phyloP scores from a whole-genome alignment of 92 coral and sea anemone genomes.

The Palythoa grandiflora region DNA sequence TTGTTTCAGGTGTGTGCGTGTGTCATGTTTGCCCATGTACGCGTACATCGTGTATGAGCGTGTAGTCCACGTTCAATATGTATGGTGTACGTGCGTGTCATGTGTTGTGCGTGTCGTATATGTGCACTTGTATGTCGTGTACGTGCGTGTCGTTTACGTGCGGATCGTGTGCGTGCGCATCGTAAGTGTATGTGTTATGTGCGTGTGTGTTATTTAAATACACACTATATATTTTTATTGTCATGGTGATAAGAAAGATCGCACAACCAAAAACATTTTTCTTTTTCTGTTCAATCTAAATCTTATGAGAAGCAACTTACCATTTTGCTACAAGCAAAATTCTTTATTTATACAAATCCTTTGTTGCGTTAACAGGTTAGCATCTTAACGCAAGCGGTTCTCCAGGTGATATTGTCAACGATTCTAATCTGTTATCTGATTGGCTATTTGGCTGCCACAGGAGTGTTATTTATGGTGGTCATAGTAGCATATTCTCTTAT shows the following conservation, averaged over 20 bases:
- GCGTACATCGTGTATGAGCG: neutral
- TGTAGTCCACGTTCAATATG: neutral
- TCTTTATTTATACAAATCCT: neutral
- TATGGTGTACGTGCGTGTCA: neutral
- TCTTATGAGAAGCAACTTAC: neutral
- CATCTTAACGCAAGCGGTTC: slow-evolving; percentile 52
- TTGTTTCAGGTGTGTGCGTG: slow-evolving; percentile 23
- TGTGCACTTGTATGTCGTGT: neutral
- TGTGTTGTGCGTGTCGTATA: neutral
- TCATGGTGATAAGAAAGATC: neutral
- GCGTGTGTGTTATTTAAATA: neutral
- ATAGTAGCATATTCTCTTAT: slow-evolving; percentile 59
- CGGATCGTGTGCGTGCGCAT: neutral
- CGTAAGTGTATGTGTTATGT: neutral
- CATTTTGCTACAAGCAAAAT: neutral
- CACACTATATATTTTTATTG: neutral
- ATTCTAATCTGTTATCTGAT: slow-evolving; percentile 67
- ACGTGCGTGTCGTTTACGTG: neutral
- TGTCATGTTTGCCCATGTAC: neutral
- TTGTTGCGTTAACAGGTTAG: slow-evolving; percentile 7
- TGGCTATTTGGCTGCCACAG: slow-evolving; percentile 72
- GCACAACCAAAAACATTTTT: neutral
- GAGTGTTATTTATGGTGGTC: slow-evolving; percentile 64
- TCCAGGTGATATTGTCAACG: slow-evolving; percentile 65
- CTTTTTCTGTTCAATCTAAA: neutral